Conservation (phyloP, 2,888 invertebrate species). For the Ochropleura plecta region DNA sequence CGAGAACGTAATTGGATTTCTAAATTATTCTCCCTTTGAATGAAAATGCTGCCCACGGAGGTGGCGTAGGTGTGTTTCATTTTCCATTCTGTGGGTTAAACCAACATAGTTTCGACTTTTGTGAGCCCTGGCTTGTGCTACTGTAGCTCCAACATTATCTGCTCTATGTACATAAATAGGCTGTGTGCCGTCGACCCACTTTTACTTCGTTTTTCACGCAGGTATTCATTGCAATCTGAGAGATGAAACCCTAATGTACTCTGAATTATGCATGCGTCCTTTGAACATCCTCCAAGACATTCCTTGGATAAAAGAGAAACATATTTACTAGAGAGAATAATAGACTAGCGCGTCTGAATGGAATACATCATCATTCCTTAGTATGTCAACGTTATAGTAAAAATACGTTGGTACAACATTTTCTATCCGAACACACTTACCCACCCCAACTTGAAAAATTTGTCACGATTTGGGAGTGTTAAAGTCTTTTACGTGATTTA, state of each 20-base stretch:
- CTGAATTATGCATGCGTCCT: constrained; percentile 70
- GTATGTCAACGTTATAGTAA: constrained; percentile 18
- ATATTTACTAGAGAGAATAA: constrained; percentile 58
- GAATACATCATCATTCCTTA: constrained; percentile 52
- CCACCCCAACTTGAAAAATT: constrained; percentile 31
- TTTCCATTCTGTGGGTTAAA: constrained; percentile 61
- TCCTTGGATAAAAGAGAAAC: constrained; percentile 58
- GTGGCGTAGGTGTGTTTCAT: constrained; percentile 57
- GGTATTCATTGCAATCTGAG: constrained; percentile 67
- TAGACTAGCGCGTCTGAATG: constrained; percentile 50
- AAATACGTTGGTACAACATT: constrained; percentile 31
- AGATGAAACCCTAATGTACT: constrained; percentile 68
- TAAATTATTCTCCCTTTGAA: constrained; percentile 52
- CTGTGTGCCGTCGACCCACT: constrained; percentile 24
- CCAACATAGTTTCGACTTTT: constrained; percentile 66
- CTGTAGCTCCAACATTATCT: constrained; percentile 38
- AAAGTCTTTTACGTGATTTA: constrained; percentile 62
- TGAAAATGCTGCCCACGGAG: constrained; percentile 22
- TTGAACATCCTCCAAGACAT: constrained; percentile 62
- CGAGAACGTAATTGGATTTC: constrained; percentile 61
- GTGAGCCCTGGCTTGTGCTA: constrained; percentile 47
- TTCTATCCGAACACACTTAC: constrained; percentile 16
- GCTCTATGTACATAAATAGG: constrained; percentile 25
- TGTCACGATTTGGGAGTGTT: constrained; percentile 30
- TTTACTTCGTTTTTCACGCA: constrained; percentile 61